Evolutionary conservation across 2,113 vertebrate species (phyloP), one percentile per base, ranked within the genome.

Genomic region (Bettongia penicillata): DNA sequence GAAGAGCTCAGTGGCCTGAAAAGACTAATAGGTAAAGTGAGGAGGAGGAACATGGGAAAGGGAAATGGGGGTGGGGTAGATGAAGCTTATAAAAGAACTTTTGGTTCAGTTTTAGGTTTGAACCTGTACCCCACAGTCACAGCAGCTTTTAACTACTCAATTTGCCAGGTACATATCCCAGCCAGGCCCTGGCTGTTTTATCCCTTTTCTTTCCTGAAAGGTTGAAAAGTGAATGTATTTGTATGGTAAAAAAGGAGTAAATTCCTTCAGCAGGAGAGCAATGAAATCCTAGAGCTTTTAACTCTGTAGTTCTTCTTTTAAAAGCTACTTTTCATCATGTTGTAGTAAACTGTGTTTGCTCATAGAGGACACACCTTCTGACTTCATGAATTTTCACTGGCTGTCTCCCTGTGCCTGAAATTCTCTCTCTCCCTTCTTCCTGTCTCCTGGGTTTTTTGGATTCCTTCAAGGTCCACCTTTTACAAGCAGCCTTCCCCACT

Each of bases 81-180:
- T 2, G 19, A 43, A 53, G 24, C 50, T 43, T 91, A 25, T 93
- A 91, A 95, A 92, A 51, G 0, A 51, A 6, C 84, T 94, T 95
- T 61, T 48, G 12, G 77, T 96, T 94, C 43, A 51, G 77, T 93
- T 97, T 97, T 37, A 37, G 28, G 47, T 95, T 98, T 50, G 24
- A 53, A 0, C 50, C 90, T 93, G 91, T 25, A 48, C 95, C 16
- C 47, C 31, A 55, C 2, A 3, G 14, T 37, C 53, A 47, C 11
- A 51, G 49, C 28, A 26, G 50, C 48, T 3, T 1, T 68, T 19
- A n/a, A 23, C 50, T 47, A 26, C 50, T 94, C 4, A 8, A 1
- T 48, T 68, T 47, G 49, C 77, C 90, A 0, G 24, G 37, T 11
- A 49, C 51, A 51, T 84, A 14, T 16, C 37, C 61, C 37, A 84